Percentiles rank a stretch among this genome's conserved stretches.
phyloP scores from a whole-genome alignment of 2,797 vertebrate species.

The Microctenopoma stevenorrisi region DNA sequence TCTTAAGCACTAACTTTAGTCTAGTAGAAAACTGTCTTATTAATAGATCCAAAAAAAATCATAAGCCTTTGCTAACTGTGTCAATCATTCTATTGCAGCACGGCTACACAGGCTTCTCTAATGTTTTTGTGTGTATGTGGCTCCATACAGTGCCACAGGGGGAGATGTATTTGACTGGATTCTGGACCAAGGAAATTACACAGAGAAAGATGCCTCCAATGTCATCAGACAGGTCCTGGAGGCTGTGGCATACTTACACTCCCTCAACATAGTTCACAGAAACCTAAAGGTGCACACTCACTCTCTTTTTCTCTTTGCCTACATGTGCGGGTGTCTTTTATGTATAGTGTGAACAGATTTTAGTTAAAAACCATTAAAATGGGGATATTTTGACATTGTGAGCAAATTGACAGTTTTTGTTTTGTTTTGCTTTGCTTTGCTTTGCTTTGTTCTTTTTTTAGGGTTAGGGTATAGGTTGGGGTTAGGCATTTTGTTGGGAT shows the following conservation, averaged over 20 bases:
- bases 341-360: not conserved
- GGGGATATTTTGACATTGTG: not conserved
- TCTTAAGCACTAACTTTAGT: constrained; percentile 55
- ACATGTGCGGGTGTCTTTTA: not conserved
- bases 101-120: not conserved
- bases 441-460: no score
- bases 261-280: constrained; percentile 89
- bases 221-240: constrained; percentile 90
- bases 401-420: not conserved
- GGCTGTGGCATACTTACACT: constrained; percentile 89
- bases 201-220: constrained; percentile 89
- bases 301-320: not conserved
- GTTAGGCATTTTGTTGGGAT: not conserved
- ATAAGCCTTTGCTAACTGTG: constrained; percentile 33
- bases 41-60: constrained; percentile 30
- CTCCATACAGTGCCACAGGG: constrained; percentile 84
- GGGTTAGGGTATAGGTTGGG: no score
- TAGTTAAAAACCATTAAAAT: not conserved
- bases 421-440: no score
- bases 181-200: constrained; percentile 90
- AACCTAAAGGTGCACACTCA: constrained; percentile 85
- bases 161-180: constrained; percentile 93
- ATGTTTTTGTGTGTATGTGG: constrained; percentile 8
- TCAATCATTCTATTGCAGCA: constrained; percentile 42
- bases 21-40: constrained; percentile 51